Evolutionary conservation across 2,797 vertebrate genomes (phyloP).

Genomic region (Sebastes elongatus): DNA sequence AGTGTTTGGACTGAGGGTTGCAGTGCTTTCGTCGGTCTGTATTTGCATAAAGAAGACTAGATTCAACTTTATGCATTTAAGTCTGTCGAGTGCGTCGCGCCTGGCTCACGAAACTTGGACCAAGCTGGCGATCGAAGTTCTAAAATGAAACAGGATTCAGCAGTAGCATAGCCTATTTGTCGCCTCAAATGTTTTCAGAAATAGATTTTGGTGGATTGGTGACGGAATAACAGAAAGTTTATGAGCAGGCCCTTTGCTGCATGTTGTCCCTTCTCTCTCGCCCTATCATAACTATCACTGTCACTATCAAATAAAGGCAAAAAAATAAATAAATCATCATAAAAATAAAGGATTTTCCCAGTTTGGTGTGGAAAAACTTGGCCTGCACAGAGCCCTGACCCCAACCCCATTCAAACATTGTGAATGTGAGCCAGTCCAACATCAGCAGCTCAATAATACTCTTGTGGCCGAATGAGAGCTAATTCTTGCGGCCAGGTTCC

Average conservation of each 20-base stretch:
- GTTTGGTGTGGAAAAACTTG: neutral
- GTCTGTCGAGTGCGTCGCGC: no score
- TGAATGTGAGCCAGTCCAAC: neutral
- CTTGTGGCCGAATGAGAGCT: neutral
- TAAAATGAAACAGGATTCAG: neutral
- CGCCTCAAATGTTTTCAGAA: no score
- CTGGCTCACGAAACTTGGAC: neutral
- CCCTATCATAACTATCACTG: no score
- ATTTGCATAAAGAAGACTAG: neutral
- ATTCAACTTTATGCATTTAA: neutral
- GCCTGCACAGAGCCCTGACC: neutral
- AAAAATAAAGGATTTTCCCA: neutral
- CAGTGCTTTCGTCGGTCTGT: neutral
- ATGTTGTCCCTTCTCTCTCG: no score
- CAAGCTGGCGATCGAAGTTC: neutral
- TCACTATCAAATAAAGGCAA: no score
- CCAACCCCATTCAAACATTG: neutral
- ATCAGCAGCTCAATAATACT: conserved; percentile 3
- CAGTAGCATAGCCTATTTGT: rapidly evolving
- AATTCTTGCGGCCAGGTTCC: neutral
- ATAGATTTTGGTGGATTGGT: neutral
- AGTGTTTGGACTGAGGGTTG: neutral
- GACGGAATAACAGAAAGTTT: neutral
- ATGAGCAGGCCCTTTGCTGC: neutral
- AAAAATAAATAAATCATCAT: no score